Percentiles rank a stretch among this genome's conserved stretches.
phyloP scores from a whole-genome alignment of 2,113 vertebrate genomes.

The Tauraco erythrolophus region DNA sequence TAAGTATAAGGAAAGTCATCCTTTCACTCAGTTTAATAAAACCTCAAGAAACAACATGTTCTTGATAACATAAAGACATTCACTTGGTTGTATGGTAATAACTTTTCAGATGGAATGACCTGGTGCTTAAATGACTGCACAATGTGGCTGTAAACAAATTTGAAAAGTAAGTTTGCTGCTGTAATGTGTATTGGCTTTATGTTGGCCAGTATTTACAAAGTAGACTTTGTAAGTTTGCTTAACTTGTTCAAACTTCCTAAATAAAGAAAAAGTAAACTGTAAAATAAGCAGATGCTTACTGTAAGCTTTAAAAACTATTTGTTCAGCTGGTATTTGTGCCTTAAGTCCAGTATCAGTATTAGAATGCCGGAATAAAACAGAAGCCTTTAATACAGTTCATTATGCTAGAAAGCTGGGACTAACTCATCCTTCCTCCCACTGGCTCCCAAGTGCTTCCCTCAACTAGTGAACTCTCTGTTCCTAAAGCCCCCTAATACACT shows the following conservation, averaged over 20 bases:
- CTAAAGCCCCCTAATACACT: neutral
- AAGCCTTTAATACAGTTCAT: slow-evolving; percentile 8
- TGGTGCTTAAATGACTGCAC: neutral
- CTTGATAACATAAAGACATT: neutral
- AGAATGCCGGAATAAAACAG: neutral
- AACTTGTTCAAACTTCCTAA: neutral
- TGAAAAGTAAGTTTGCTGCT: neutral
- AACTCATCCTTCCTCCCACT: neutral
- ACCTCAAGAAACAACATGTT: slow-evolving; percentile 12
- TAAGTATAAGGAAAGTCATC: neutral
- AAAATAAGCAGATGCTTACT: neutral
- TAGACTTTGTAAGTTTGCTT: neutral
- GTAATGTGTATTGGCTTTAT: neutral
- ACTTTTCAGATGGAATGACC: neutral
- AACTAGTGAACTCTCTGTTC: neutral
- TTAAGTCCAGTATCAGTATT: neutral
- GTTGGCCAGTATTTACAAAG: neutral
- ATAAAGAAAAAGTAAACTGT: neutral
- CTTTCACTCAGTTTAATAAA: slow-evolving; percentile 41
- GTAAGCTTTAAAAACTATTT: slow-evolving; percentile 30
- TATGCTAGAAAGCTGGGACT: neutral
- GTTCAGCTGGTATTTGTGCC: slow-evolving; percentile 29
- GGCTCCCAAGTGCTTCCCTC: neutral
- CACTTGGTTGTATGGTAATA: neutral
- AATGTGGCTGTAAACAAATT: neutral